These are phyloP conservation scores for Gryllus longicercus DNA, from an alignment of 2,888 invertebrate genomes.

Conservation along the genomic window DNA sequence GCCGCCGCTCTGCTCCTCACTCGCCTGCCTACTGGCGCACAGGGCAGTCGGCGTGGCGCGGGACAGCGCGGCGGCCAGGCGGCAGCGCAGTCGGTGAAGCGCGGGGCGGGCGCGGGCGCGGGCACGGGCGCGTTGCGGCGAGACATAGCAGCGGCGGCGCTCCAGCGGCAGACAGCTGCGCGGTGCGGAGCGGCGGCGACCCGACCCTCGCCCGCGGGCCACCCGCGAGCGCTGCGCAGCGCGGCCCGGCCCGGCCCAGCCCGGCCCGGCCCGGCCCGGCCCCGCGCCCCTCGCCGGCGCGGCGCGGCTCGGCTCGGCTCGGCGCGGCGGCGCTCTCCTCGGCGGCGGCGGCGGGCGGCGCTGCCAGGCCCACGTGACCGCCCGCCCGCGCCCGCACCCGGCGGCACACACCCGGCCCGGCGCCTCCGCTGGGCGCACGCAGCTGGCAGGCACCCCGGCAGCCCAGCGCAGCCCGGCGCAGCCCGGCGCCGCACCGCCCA, in stretches of 20 bases:
- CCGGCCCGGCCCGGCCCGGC: no score
- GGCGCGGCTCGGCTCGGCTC: no score
- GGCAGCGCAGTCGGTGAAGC: background rate
- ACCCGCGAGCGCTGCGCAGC: background rate
- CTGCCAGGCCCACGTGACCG: background rate
- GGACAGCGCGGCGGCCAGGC: background rate
- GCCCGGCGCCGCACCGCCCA: background rate
- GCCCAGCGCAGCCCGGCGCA: background rate
- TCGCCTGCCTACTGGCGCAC: background rate
- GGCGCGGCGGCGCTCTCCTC: background rate
- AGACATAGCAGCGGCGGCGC: slow-evolving; percentile 22
- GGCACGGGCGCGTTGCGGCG: slow-evolving; percentile 11
- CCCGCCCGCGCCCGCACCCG: background rate
- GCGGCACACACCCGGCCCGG: background rate
- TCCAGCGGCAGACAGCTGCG: slow-evolving; percentile 26
- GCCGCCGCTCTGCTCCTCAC: slow-evolving; percentile 8
- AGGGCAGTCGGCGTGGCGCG: background rate
- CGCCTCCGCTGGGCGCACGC: background rate
- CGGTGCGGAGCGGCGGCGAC: background rate
- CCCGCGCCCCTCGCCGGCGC: no score
- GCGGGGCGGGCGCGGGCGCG: background rate
- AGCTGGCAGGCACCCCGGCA: background rate
- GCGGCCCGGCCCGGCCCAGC: background rate
- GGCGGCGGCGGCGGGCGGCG: background rate
- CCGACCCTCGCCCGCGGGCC: slow-evolving; percentile 5